phyloP scores from a whole-genome alignment of 35 echinoderm and acorn worm species.

The Antedon bifida region DNA sequence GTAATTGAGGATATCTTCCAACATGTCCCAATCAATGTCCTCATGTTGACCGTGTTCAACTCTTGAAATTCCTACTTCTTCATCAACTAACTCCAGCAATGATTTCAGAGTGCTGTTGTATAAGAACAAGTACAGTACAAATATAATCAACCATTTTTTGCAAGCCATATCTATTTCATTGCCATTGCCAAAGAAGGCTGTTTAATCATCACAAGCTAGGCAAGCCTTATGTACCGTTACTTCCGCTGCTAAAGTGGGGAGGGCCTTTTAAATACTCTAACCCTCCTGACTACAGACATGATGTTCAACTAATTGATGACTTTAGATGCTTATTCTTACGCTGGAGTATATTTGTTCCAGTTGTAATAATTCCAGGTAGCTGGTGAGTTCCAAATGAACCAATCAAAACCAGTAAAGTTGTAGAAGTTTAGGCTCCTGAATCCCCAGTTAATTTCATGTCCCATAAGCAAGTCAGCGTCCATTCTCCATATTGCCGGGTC shows the following conservation, averaged over 20 bases:
- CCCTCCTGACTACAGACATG: too few species aligned
- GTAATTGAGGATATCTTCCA: neutral
- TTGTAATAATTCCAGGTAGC: constrained; percentile 92
- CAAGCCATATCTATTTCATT: too few species aligned
- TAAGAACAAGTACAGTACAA: too few species aligned
- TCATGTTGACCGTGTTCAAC: neutral
- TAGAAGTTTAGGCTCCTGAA: constrained; percentile 58
- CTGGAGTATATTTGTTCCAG: constrained; percentile 62
- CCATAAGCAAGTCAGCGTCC: constrained; percentile 50
- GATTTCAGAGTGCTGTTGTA: neutral
- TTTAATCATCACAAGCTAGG: too few species aligned
- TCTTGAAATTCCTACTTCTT: neutral
- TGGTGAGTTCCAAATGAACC: constrained; percentile 87
- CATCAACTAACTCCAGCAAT: neutral
- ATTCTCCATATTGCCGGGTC: constrained; percentile 18
- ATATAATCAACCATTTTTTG: too few species aligned
- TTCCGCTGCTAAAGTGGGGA: too few species aligned
- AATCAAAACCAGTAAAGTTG: constrained; percentile 80
- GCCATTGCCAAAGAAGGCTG: too few species aligned
- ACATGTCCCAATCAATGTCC: neutral
- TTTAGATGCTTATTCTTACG: constrained; percentile 20
- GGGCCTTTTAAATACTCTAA: too few species aligned
- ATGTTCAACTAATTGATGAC: too few species aligned
- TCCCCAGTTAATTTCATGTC: constrained; percentile 92
- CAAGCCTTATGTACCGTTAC: too few species aligned